Evolutionary conservation across 1,140 invertebrate species (phyloP).

Genomic region (Sesamia nonagrioides): DNA sequence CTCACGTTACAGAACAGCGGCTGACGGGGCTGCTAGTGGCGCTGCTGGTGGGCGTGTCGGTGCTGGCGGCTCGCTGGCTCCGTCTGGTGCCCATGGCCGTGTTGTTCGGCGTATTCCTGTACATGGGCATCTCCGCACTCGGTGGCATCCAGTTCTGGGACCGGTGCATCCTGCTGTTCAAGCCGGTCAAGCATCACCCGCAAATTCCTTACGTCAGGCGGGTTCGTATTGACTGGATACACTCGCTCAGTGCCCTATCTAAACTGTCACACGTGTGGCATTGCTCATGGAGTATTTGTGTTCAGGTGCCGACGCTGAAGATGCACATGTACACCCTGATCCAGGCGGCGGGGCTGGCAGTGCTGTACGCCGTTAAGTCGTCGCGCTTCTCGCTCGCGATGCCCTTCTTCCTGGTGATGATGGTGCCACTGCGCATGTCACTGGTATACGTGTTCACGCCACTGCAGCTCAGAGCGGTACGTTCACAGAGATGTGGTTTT

Average conservation of each 20-base stretch:
- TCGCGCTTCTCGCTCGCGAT: constrained; percentile 95
- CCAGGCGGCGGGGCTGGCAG: constrained; percentile 92
- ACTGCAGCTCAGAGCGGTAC: constrained; percentile 93
- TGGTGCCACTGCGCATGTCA: constrained; percentile 95
- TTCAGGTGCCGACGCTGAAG: constrained; percentile 94
- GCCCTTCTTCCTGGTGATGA: constrained; percentile 96
- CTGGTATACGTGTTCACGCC: constrained; percentile 92
- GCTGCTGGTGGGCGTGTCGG: constrained; percentile 93
- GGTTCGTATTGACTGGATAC: constrained; percentile 78
- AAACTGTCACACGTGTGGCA: no score
- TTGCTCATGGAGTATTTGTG: background rate
- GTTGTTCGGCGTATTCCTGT: constrained; percentile 98
- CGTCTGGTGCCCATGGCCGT: constrained; percentile 96
- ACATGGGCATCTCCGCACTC: constrained; percentile 98
- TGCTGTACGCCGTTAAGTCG: constrained; percentile 96
- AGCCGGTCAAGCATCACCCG: constrained; percentile 98
- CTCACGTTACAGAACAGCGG: constrained; percentile 90
- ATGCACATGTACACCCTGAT: constrained; percentile 97
- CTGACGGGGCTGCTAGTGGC: constrained; percentile 93
- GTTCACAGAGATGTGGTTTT: no score
- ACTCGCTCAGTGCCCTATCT: no score
- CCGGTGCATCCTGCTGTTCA: constrained; percentile 94
- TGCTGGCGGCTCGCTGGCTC: constrained; percentile 93
- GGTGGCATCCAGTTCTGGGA: constrained; percentile 97
- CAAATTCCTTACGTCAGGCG: constrained; percentile 93